Percentiles rank a stretch among this genome's conserved stretches.
These are phyloP conservation scores for Gymnodraco acuticeps DNA, from an alignment of 2,797 vertebrate genomes.

Conservation along the genomic window DNA sequence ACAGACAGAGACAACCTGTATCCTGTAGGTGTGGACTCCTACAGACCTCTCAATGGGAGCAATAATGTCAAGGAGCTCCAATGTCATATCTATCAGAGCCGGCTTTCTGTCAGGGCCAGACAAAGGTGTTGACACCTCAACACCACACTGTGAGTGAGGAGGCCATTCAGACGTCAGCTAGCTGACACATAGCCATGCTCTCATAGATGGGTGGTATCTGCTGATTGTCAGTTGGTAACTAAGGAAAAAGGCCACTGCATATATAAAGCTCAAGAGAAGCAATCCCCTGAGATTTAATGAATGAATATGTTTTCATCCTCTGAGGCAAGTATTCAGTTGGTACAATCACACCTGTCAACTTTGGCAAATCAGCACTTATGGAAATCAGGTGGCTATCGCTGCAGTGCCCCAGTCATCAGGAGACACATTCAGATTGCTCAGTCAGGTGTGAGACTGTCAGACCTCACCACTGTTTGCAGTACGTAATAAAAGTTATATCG, in stretches of 20 bases:
- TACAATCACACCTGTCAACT: conserved; percentile 76
- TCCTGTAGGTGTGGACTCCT: conserved; percentile 64
- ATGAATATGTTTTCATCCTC: conserved; percentile 67
- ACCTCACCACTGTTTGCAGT: conserved; percentile 18
- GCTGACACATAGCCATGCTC: conserved; percentile 75
- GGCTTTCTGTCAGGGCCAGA: conserved; percentile 84
- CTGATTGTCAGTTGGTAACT: conserved; percentile 82
- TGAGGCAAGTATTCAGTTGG: conserved; percentile 58
- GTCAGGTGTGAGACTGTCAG: conserved; percentile 45
- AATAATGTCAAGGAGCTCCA: conserved; percentile 81
- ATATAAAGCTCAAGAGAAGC: conserved; percentile 69
- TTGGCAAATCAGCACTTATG: conserved; percentile 63
- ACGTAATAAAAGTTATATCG: conserved; percentile 21
- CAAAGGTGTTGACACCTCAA: conserved; percentile 85
- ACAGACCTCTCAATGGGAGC: conserved; percentile 71
- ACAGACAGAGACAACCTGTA: conserved; percentile 49
- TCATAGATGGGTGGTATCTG: conserved; percentile 75
- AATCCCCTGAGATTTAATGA: conserved; percentile 61
- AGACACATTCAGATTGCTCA: conserved; percentile 43
- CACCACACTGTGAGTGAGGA: conserved; percentile 75
- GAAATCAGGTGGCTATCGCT: conserved; percentile 44
- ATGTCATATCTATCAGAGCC: conserved; percentile 86
- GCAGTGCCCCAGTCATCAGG: conserved; percentile 27
- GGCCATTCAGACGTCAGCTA: conserved; percentile 80
- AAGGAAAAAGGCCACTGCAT: conserved; percentile 82